Evolutionary conservation across 2,797 vertebrate species (phyloP).

Genomic region (Pangasius sanitwongsei): DNA sequence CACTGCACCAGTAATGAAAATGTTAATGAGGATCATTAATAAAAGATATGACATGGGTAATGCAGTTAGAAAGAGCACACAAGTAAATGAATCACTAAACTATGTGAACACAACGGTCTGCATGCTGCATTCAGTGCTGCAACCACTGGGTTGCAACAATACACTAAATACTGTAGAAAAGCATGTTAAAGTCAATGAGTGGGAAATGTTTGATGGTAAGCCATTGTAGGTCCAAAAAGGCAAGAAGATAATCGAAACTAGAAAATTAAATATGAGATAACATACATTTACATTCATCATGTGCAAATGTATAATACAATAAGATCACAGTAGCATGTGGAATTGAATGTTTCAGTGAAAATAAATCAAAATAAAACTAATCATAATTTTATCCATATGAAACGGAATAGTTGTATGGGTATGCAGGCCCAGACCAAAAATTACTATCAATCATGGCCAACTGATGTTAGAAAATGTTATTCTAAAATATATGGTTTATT

Average conservation of each 20-base stretch:
- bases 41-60: slow-evolving; percentile 25
- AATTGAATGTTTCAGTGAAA: slow-evolving; percentile 27
- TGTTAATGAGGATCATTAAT: slow-evolving; percentile 9
- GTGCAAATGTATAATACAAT: slow-evolving; percentile 47
- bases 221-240: slow-evolving; percentile 33
- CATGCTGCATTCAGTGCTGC: slow-evolving; percentile 32
- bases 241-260: slow-evolving; percentile 34
- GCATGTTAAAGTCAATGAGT: neutral
- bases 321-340: slow-evolving; percentile 27
- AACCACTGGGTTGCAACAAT: slow-evolving; percentile 20
- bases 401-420: slow-evolving; percentile 14
- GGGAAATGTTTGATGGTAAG: slow-evolving; percentile 31
- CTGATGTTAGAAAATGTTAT: neutral
- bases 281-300: slow-evolving; percentile 60
- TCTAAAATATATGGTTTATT: neutral
- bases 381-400: slow-evolving; percentile 27
- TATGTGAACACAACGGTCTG: slow-evolving; percentile 18
- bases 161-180: neutral
- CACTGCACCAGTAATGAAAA: slow-evolving; percentile 32
- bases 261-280: slow-evolving; percentile 16
- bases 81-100: slow-evolving; percentile 14
- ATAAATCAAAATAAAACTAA: slow-evolving; percentile 20
- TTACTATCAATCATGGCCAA: neutral
- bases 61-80: slow-evolving; percentile 29
- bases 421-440: slow-evolving; percentile 11